Conservation (phyloP, 2,113 vertebrate species). For the Hucho hucho region DNA sequence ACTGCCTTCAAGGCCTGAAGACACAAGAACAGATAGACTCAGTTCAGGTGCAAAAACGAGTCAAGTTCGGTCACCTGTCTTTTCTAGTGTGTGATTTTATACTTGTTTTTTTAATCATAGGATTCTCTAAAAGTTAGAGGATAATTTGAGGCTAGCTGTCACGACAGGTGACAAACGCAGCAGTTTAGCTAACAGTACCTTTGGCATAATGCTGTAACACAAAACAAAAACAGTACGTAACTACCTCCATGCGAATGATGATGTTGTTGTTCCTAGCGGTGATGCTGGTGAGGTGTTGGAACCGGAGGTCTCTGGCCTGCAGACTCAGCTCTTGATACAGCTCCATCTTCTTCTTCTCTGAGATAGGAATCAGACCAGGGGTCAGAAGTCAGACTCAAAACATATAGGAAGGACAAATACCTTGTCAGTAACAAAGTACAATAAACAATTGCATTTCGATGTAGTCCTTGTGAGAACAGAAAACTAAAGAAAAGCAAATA, state of each 20-base stretch:
- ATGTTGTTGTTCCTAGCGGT: conserved; percentile 89
- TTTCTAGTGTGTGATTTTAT: too few relatives aligned
- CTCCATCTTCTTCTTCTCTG: conserved; percentile 95
- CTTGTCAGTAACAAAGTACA: background rate
- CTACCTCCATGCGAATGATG: conserved; percentile 93
- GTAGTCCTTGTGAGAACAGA: too few relatives aligned
- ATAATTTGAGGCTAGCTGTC: too few relatives aligned
- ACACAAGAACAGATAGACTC: conserved; percentile 13
- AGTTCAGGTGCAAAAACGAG: too few relatives aligned
- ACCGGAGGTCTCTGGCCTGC: conserved; percentile 92
- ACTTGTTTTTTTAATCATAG: too few relatives aligned
- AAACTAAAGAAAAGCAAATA: background rate
- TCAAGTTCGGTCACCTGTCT: too few relatives aligned
- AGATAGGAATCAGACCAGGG: conserved; percentile 3
- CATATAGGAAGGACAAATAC: background rate
- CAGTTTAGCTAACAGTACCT: too few relatives aligned
- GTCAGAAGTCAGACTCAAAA: background rate
- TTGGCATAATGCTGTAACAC: background rate
- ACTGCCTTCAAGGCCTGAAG: conserved; percentile 91
- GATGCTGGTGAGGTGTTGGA: conserved; percentile 91
- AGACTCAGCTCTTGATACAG: conserved; percentile 92
- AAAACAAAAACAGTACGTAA: too few relatives aligned
- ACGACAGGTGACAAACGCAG: too few relatives aligned
- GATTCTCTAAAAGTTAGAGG: too few relatives aligned
- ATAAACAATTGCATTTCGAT: background rate